Percentiles rank a stretch among this genome's conserved stretches.
phyloP scores from a whole-genome alignment of 2,113 vertebrate species.

The Pyrgilauda ruficollis region DNA sequence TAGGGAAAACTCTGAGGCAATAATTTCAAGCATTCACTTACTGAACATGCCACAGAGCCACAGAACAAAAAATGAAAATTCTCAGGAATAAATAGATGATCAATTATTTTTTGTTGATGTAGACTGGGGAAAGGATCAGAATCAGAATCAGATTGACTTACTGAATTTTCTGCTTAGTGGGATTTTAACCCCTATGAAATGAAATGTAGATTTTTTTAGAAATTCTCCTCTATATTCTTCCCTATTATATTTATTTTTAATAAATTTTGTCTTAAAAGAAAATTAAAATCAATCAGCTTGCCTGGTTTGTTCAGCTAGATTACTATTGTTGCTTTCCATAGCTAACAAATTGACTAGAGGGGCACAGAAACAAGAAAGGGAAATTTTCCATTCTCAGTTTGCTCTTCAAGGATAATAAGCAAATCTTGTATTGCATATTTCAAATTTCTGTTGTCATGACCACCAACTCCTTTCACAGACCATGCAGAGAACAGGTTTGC shows the following conservation, averaged over 20 bases:
- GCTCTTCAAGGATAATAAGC: neutral
- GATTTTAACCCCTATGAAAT: neutral
- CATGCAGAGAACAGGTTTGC: neutral
- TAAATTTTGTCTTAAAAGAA: neutral
- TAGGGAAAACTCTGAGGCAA: neutral
- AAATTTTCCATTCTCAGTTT: neutral
- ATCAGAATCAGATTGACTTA: neutral
- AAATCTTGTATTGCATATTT: neutral
- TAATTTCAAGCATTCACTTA: slow-evolving; percentile 19
- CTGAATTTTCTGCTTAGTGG: neutral
- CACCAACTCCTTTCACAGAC: neutral
- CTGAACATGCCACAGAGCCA: neutral
- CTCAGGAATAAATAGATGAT: neutral
- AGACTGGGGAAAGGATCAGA: neutral
- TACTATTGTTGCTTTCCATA: neutral
- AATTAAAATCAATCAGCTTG: neutral
- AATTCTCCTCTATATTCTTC: neutral
- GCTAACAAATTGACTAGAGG: neutral
- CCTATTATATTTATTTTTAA: neutral
- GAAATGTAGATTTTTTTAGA: neutral
- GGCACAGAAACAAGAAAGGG: neutral
- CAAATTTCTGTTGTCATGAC: neutral
- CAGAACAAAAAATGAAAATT: slow-evolving; percentile 3
- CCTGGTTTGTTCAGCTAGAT: neutral
- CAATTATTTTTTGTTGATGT: neutral